Conservation (phyloP, 1,140 invertebrate genomes). For the Gerris buenoi region DNA sequence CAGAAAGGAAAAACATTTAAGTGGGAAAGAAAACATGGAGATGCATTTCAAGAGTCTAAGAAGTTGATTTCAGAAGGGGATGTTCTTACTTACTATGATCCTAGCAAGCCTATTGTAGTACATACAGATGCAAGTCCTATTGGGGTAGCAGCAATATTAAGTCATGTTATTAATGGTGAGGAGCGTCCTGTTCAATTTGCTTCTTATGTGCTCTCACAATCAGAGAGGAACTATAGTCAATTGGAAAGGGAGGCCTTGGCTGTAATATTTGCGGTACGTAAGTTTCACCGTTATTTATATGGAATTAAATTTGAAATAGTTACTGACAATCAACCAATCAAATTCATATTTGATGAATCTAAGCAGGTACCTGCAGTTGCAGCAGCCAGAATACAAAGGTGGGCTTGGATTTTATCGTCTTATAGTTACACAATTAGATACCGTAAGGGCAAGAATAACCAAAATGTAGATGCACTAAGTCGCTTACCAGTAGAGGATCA, state of each 20-base stretch:
- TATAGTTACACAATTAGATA: background rate
- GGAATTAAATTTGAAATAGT: conserved; percentile 10
- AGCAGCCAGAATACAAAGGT: conserved; percentile 2
- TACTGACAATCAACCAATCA: conserved; percentile 12
- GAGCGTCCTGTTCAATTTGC: conserved; percentile 30
- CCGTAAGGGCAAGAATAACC: background rate
- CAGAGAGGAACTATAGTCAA: conserved; percentile 32
- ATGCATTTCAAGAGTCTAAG: background rate
- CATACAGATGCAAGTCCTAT: conserved; percentile 28
- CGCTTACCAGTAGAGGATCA: background rate
- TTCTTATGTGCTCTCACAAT: conserved; percentile 27
- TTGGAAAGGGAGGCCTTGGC: conserved; percentile 34
- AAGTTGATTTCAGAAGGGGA: background rate
- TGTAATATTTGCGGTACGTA: conserved; percentile 28
- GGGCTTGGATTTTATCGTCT: background rate
- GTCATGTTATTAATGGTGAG: conserved; percentile 26
- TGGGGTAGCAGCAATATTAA: conserved; percentile 26
- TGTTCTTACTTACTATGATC: conserved; percentile 17
- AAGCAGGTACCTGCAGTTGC: background rate
- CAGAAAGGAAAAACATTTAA: background rate
- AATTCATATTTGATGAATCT: background rate
- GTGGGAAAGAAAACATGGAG: background rate
- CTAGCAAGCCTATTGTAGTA: conserved; percentile 33
- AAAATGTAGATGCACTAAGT: background rate
- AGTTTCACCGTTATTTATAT: conserved; percentile 27